Evolutionary conservation across 2,888 invertebrate species (phyloP), one percentile per base, ranked within the genome.

Genomic region (Hemithea aestivaria): DNA sequence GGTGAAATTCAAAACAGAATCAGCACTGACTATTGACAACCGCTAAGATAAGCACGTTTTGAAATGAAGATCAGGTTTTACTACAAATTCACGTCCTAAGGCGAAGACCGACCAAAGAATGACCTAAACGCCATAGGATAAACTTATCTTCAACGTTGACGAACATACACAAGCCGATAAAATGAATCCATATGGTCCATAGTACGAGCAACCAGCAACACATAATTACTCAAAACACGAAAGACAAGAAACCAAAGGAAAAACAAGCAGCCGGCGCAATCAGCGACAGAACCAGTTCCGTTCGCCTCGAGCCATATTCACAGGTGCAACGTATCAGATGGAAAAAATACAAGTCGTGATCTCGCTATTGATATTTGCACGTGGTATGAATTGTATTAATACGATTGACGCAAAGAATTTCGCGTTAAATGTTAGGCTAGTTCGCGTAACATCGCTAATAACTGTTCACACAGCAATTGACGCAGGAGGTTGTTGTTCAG

Each of bases 381-480:
- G 47, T 47, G 39, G 49, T 30, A 42, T 58, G 65, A 66, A 65
- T 54, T 51, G 45, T 65, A 67, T 65, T 70, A 65, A 65, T 61
- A 56, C 49, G 51, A 64, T 60, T 73, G 73, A 74, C 75, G 74
- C 66, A 77, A 67, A 65, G 39, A 51, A 49, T 40, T 48, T 51
- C 52, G 52, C 53, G 48, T 39, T 35, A 40, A 28, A 40, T 37
- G 45, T 71, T 66, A 65, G 61, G 60, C 50, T 55, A 58, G 63
- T 80, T 83, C 62, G 58, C 80, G 59, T 45, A 40, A 38, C 48
- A 26, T 45, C 54, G 77, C 76, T 84, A 84, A 84, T 62, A 50
- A 49, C 38, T 61, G 48, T 51, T 53, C 69, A 80, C 53, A 79
- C 72, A 74, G 23, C 33, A 35, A 54, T 66, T 81, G 80, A 82